A percentile compares a stretch with the other conserved stretches of the same genome.
Evolutionary conservation across 2,797 vertebrate genomes (phyloP).

Genomic region (Synaphobranchus kaupii): DNA sequence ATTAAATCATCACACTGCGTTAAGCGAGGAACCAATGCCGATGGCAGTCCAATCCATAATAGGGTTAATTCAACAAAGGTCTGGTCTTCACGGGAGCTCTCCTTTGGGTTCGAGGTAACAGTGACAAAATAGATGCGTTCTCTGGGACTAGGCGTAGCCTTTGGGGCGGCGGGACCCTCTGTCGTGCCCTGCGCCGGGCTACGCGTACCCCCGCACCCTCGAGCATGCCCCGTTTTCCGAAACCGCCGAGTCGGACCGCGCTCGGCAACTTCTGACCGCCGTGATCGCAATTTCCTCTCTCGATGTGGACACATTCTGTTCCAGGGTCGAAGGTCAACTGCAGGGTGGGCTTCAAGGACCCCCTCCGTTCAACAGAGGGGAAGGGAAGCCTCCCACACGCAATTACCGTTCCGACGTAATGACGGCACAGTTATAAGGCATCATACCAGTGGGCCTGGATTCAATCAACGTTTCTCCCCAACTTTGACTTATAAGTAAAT

Average conservation of each 20-base stretch:
- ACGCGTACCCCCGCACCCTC: not conserved
- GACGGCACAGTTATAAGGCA: not conserved
- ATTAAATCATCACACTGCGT: not conserved
- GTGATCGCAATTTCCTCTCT: constrained; percentile 13
- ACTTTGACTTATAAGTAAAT: not conserved
- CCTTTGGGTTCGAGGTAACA: not conserved
- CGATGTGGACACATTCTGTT: constrained; percentile 14
- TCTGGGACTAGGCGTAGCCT: not conserved
- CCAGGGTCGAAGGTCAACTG: constrained; percentile 1
- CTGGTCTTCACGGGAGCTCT: not conserved
- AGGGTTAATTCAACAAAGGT: not conserved
- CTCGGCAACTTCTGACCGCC: not conserved
- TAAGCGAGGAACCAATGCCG: too few species aligned
- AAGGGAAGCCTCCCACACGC: not conserved
- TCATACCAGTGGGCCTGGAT: not conserved
- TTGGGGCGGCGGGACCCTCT: not conserved
- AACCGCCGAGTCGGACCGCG: not conserved
- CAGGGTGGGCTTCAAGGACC: not conserved
- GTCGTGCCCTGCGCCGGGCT: not conserved
- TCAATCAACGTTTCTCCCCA: not conserved
- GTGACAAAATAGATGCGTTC: not conserved
- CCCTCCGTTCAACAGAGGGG: not conserved
- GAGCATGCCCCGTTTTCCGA: not conserved
- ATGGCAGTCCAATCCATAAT: not conserved
- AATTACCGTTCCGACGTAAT: not conserved